These are phyloP conservation scores for Lasioglossum marginatum DNA, from an alignment of 2,888 invertebrate genomes.

Conservation along the genomic window DNA sequence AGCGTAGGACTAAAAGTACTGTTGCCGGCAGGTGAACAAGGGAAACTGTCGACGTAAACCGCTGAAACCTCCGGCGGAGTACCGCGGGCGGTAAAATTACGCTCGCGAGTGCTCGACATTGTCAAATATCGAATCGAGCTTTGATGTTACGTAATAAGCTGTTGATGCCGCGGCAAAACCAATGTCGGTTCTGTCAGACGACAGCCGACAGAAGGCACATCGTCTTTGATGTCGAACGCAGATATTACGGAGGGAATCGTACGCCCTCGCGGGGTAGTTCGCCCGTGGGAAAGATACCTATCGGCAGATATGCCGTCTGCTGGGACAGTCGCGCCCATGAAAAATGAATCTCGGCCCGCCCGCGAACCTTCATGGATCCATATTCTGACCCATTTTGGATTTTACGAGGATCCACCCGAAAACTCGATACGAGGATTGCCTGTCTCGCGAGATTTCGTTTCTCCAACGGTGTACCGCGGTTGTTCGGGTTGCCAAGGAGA, in stretches of 20 bases:
- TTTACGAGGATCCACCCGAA: slow-evolving; percentile 19
- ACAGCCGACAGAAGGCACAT: slow-evolving; percentile 38
- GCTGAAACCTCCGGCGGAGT: background rate
- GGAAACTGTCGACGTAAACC: background rate
- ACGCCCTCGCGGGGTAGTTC: slow-evolving; percentile 1
- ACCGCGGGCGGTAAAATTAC: background rate
- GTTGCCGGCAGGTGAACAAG: background rate
- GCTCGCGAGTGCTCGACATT: background rate
- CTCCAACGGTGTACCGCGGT: background rate
- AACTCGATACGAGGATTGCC: background rate
- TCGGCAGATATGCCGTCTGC: background rate
- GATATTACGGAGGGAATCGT: slow-evolving; percentile 47
- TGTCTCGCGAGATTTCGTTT: background rate
- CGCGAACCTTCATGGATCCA: slow-evolving; percentile 24
- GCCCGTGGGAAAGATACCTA: slow-evolving; percentile 21
- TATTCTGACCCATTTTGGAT: background rate
- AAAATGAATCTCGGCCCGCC: background rate
- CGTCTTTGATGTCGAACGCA: slow-evolving; percentile 59
- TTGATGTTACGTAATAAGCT: slow-evolving; percentile 50
- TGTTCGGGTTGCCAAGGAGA: background rate
- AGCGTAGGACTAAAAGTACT: background rate
- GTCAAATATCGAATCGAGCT: slow-evolving; percentile 18
- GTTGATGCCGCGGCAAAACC: slow-evolving; percentile 22
- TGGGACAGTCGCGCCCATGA: slow-evolving; percentile 9
- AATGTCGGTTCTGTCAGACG: slow-evolving; percentile 30